These are phyloP conservation scores for Agrilus planipennis DNA, from an alignment of 1,140 invertebrate species.

Conservation along the genomic window DNA sequence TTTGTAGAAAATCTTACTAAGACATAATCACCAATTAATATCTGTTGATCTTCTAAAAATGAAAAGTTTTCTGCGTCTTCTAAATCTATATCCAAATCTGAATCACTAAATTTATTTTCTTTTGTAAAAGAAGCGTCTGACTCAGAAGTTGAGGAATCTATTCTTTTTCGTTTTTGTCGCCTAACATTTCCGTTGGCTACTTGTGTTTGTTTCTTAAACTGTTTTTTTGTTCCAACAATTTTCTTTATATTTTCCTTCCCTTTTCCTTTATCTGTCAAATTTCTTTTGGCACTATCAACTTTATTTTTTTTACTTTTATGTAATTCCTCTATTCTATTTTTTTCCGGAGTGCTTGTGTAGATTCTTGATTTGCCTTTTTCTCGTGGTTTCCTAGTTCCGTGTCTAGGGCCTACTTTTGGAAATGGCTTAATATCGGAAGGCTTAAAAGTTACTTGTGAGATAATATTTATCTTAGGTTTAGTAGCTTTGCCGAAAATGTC, in stretches of 20 bases:
- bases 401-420: neutral
- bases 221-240: too few relatives aligned
- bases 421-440: neutral
- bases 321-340: constrained; percentile 1
- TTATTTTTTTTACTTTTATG: constrained; percentile 1
- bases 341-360: neutral
- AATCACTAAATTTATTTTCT: too few relatives aligned
- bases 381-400: neutral
- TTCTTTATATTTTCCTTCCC: too few relatives aligned
- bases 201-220: too few relatives aligned
- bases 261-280: too few relatives aligned
- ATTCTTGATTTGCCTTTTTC: constrained; percentile 2
- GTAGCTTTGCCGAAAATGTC: neutral
- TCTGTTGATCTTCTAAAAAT: neutral
- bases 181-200: too few relatives aligned
- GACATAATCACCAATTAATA: neutral
- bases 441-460: too few relatives aligned
- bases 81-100: neutral
- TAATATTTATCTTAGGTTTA: neutral
- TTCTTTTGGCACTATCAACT: too few relatives aligned
- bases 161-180: too few relatives aligned
- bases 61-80: neutral
- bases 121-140: too few relatives aligned
- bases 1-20: neutral
- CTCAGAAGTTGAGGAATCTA: too few relatives aligned